phyloP scores from a whole-genome alignment of 2,113 vertebrate species.

The Lophotis ruficrista region DNA sequence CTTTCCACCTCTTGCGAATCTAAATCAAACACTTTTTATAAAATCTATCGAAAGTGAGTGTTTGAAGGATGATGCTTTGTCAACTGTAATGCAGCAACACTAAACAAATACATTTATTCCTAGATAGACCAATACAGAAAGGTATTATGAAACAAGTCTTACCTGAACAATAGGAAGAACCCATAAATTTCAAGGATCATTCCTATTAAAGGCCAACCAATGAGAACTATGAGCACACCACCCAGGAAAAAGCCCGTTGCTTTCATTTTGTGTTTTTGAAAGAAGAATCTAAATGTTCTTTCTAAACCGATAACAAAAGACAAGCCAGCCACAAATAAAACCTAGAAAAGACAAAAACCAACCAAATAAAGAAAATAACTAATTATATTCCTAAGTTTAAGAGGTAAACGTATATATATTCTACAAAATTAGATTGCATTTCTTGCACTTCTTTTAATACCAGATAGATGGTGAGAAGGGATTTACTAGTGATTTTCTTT shows the following conservation, averaged over 20 bases:
- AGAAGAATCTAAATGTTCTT: slow-evolving; percentile 98
- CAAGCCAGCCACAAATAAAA: slow-evolving; percentile 95
- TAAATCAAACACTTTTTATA: neutral
- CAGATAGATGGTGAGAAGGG: neutral
- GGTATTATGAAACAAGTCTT: slow-evolving; percentile 10
- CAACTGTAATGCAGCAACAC: neutral
- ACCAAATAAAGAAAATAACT: neutral
- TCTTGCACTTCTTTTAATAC: neutral
- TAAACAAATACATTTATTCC: neutral
- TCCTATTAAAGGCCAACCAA: slow-evolving; percentile 95
- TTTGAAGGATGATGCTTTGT: neutral
- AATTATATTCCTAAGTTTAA: neutral
- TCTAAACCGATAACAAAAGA: slow-evolving; percentile 97
- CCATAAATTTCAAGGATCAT: slow-evolving; percentile 96
- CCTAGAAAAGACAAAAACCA: slow-evolving; percentile 76
- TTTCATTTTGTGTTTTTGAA: slow-evolving; percentile 98
- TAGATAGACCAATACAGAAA: neutral
- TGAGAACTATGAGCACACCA: slow-evolving; percentile 93
- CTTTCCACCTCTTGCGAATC: neutral
- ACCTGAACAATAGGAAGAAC: slow-evolving; percentile 98
- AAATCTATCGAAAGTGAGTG: neutral
- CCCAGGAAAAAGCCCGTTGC: slow-evolving; percentile 95
- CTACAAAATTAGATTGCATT: neutral
- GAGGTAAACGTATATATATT: neutral
- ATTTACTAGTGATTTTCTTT: neutral